These are phyloP conservation scores for Chloroceryle amazona DNA, from an alignment of 2,797 vertebrate species.

Conservation along the genomic window DNA sequence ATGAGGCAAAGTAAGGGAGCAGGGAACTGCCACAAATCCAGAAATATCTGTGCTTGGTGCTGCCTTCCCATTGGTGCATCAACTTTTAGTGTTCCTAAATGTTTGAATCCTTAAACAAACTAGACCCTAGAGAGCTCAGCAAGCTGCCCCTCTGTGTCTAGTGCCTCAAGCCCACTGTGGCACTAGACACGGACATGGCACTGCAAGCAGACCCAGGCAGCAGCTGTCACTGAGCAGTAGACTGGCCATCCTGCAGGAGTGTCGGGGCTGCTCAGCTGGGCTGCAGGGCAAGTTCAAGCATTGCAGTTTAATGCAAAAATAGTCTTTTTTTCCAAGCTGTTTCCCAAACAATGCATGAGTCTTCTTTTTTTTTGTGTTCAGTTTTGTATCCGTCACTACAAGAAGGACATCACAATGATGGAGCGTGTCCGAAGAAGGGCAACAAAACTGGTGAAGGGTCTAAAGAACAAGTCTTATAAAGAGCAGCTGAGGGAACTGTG, in stretches of 20 bases:
- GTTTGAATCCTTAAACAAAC: background rate
- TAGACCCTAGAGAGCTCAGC: background rate
- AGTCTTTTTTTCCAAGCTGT: background rate
- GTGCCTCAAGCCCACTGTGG: background rate
- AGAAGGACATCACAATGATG: background rate
- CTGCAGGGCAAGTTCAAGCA: background rate
- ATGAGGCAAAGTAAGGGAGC: background rate
- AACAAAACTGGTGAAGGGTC: background rate
- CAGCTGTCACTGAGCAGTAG: accelerated
- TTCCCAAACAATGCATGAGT: background rate
- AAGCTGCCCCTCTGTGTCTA: background rate
- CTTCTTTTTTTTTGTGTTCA: background rate
- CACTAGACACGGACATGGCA: accelerated
- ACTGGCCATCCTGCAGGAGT: background rate
- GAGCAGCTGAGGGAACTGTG: background rate
- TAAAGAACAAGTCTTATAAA: background rate
- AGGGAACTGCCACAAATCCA: background rate
- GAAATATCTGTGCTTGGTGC: background rate
- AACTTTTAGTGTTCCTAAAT: background rate
- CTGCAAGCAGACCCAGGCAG: background rate
- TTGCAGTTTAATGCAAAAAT: background rate
- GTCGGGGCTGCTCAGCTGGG: accelerated
- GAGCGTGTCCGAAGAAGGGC: background rate
- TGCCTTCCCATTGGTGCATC: background rate
- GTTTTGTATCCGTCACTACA: background rate